A percentile compares a stretch with the other conserved stretches of the same genome.
phyloP scores from a whole-genome alignment of 2,888 invertebrate genomes.

The Orthosia incerta region DNA sequence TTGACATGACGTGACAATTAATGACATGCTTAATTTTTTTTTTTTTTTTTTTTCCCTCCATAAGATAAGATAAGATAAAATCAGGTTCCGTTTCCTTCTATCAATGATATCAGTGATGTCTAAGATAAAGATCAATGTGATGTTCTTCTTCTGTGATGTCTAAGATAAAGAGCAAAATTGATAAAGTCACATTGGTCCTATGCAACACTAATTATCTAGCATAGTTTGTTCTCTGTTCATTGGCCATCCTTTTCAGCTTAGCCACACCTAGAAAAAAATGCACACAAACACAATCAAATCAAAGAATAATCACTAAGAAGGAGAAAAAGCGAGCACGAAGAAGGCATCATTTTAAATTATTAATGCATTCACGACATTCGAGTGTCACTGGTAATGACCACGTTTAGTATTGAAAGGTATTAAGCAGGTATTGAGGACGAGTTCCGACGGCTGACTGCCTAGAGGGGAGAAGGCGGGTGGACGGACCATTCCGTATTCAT shows the following conservation, averaged over 20 bases:
- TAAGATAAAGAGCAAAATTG: no score
- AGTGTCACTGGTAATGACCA: conserved; percentile 41
- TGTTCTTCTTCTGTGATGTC: no score
- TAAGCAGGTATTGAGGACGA: conserved; percentile 43
- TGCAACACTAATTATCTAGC: no score
- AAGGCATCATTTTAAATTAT: conserved; percentile 18
- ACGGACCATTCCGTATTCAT: conserved; percentile 10
- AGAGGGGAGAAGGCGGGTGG: not conserved
- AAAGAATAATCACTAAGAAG: not conserved
- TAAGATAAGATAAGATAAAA: no score
- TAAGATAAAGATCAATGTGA: no score
- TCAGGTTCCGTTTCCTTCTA: no score
- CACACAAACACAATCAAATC: not conserved
- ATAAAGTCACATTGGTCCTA: no score
- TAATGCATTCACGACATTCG: conserved; percentile 40
- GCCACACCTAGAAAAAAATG: not conserved
- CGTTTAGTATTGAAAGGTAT: conserved; percentile 56
- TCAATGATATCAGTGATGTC: no score
- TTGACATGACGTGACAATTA: no score
- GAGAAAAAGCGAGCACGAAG: not conserved
- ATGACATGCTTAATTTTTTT: no score
- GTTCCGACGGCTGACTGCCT: conserved; percentile 1
- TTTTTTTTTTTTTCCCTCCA: no score
- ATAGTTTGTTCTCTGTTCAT: not conserved
- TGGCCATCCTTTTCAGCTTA: not conserved